Conservation (phyloP, 2,888 invertebrate genomes). For the Sarcophaga subvicina region DNA sequence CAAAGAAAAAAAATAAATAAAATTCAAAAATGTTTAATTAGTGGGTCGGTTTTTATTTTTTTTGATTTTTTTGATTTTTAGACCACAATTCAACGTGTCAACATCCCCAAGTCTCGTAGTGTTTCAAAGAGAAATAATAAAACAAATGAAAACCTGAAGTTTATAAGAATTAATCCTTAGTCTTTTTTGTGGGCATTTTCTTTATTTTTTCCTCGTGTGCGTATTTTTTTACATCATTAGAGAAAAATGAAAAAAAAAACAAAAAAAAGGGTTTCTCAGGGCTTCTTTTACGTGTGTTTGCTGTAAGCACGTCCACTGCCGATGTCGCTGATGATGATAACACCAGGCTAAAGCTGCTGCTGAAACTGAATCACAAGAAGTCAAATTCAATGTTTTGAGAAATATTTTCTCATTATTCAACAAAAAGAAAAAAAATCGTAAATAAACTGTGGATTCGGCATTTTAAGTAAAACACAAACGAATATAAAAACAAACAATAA, state of each 20-base stretch:
- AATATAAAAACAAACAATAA: conserved; percentile 47
- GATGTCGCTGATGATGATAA: conserved; percentile 48
- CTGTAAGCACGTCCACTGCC: conserved; percentile 24
- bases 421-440: conserved; percentile 1
- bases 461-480: conserved; percentile 55
- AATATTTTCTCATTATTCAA: conserved; percentile 60
- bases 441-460: conserved; percentile 63
- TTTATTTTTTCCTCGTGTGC: conserved; percentile 6
- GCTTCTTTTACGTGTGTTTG: not conserved
- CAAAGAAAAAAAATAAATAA: too few species aligned
- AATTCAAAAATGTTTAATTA: not conserved
- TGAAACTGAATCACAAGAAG: conserved; percentile 19
- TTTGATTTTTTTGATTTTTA: not conserved
- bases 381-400: conserved; percentile 47
- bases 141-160: conserved; percentile 10
- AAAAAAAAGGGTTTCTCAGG: conserved; percentile 54
- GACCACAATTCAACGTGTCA: not conserved
- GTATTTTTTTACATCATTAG: conserved; percentile 61
- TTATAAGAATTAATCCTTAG: conserved; percentile 18
- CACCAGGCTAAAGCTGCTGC: conserved; percentile 12
- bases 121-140: not conserved
- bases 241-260: conserved; percentile 21
- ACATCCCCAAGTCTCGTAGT: not conserved
- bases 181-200: conserved; percentile 36
- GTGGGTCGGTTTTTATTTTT: not conserved